Conservation (phyloP, 1,140 invertebrate species). For the Papilio polytes region DNA sequence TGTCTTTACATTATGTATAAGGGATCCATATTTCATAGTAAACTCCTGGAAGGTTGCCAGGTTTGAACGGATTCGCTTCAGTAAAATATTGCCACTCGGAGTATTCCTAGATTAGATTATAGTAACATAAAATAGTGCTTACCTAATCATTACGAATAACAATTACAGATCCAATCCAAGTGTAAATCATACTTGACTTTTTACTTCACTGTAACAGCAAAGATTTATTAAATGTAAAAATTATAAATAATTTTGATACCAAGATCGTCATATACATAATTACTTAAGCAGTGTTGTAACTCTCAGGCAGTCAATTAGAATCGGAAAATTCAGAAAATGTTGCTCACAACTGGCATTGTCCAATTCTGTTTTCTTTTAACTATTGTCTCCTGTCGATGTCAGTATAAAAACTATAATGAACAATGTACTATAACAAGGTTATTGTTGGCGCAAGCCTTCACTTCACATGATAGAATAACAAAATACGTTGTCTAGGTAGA, state of each 20-base stretch:
- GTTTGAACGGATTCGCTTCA: background rate
- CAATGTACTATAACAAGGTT: background rate
- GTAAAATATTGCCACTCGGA: background rate
- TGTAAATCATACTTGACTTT: background rate
- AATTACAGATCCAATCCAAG: background rate
- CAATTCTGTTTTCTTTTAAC: background rate
- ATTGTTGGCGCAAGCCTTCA: background rate
- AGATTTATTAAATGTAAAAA: background rate
- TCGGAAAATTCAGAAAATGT: background rate
- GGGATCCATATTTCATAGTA: background rate
- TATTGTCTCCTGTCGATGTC: background rate
- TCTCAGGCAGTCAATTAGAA: background rate
- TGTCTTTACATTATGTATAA: background rate
- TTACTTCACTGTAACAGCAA: background rate
- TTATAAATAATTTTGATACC: background rate
- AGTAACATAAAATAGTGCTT: background rate
- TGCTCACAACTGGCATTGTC: background rate
- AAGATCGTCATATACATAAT: background rate
- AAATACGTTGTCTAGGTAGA: background rate
- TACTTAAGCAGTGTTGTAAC: background rate
- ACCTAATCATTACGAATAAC: background rate
- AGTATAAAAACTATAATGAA: slow-evolving; percentile 6
- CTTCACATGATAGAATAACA: background rate
- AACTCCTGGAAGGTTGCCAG: background rate
- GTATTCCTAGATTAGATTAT: background rate